Evolutionary conservation across 2,113 vertebrate species (phyloP).

Genomic region (Sturnus vulgaris): DNA sequence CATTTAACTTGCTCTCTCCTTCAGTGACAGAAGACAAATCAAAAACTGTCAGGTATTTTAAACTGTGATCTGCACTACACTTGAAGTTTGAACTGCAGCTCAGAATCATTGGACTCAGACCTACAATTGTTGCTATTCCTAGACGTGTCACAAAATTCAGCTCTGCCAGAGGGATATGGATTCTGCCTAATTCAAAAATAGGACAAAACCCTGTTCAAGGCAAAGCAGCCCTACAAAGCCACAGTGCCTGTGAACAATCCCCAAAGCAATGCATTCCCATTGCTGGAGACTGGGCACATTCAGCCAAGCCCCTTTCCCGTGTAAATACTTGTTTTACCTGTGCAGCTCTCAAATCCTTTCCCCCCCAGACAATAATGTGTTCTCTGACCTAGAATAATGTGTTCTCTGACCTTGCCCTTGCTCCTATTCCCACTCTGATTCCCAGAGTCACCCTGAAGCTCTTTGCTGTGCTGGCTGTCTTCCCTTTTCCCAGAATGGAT

Average conservation of each 20-base stretch:
- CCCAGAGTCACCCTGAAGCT: background rate
- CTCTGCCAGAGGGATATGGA: background rate
- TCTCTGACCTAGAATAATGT: background rate
- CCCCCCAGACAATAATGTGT: background rate
- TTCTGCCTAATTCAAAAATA: background rate
- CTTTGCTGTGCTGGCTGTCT: background rate
- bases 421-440: background rate
- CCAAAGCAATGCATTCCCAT: background rate
- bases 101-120: background rate
- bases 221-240: background rate
- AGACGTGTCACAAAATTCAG: background rate
- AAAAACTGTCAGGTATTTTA: conserved; percentile 30
- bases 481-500: background rate
- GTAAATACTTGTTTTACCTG: background rate
- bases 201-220: background rate
- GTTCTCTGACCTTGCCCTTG: background rate
- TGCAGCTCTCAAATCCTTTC: background rate
- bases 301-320: background rate
- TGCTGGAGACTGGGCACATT: background rate
- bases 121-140: conserved; percentile 23
- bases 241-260: background rate
- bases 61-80: background rate
- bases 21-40: conserved; percentile 28
- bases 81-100: conserved; percentile 24
- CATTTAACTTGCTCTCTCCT: conserved; percentile 41